Base-by-base conservation (phyloP, 1,140 invertebrate species). In the Centruroides sculpturatus region DNA sequence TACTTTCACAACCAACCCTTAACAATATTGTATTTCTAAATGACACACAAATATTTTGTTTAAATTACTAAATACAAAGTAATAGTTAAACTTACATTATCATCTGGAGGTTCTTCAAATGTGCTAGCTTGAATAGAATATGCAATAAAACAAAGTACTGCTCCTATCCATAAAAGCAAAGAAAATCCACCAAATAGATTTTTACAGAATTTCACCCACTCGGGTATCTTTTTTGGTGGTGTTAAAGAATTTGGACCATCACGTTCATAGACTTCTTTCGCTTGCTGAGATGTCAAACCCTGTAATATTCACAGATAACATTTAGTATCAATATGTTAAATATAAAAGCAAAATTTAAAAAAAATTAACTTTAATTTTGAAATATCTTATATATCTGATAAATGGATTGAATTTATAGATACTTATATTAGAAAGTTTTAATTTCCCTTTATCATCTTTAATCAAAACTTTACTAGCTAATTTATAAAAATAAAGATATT, bases 241-340 rank as follows among this genome's bases (percentile, higher is more conserved):
- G 79, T 80, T 11, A 89, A 69, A 11, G 80, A 77, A 69, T 91
- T 91, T 0, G 82, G 85, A 13, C 86, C 85, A 67, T 87, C 76
- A 41, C 73, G 68, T 10, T 70, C 63, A 76, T 72, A 12, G 69
- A 64, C 0, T 81, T 85, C 54, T 79, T 89, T 89, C 67, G 92
- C 92, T 81, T 92, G 90, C 68, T 89, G 89, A 77, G 86, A 82
- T 79, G 87, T 92, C 72, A 95, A 83, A 79, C 93, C 93, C 92
- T 78, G 35, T 47, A 54, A 23, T 23, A 23, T 23, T 23, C 23
- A 23, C 23, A 23, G 23, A 23, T 23, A 23, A 23, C 23, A 23
- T 23, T 23, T 23, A 23, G 23, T 23, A 23, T 23, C 23, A 23
- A 23, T 23, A 23, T 23, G 2, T 23, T 23, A 23, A 0, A 23